phyloP scores from a whole-genome alignment of 2,113 vertebrate genomes.

The Thomomys bottae region DNA sequence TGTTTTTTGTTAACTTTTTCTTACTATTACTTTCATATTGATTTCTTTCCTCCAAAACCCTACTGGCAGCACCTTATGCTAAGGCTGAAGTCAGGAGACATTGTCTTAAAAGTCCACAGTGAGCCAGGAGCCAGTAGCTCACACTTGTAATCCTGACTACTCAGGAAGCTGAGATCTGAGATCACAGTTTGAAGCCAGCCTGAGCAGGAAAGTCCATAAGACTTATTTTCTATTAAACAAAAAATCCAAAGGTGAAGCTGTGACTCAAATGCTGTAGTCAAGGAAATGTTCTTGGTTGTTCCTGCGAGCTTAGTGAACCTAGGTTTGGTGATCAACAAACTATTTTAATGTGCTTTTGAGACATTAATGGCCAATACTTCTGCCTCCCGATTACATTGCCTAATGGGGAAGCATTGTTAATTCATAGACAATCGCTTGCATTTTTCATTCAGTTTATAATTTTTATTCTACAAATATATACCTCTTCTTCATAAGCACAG shows the following conservation, averaged over 20 bases:
- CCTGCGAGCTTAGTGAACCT: neutral
- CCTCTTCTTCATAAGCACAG: neutral
- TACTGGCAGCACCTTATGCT: neutral
- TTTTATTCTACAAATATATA: neutral
- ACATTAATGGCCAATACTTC: neutral
- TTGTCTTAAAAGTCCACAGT: neutral
- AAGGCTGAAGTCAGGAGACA: neutral
- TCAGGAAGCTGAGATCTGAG: too few species aligned
- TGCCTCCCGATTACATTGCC: neutral
- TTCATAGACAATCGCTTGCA: neutral
- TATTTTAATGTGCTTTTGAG: neutral
- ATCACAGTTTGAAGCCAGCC: too few species aligned
- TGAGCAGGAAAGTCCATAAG: too few species aligned
- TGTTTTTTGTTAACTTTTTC: neutral
- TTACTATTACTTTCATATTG: neutral
- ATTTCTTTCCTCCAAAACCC: neutral
- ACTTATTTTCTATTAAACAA: too few species aligned
- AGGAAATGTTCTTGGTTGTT: neutral
- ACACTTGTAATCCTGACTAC: too few species aligned
- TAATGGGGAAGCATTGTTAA: neutral
- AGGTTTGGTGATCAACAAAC: neutral
- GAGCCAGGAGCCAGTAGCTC: too few species aligned
- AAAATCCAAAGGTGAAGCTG: too few species aligned
- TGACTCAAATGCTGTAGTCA: too few species aligned
- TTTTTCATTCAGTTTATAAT: neutral